phyloP scores from a whole-genome alignment of 1,140 invertebrate species.

The Anthonomus grandis region DNA sequence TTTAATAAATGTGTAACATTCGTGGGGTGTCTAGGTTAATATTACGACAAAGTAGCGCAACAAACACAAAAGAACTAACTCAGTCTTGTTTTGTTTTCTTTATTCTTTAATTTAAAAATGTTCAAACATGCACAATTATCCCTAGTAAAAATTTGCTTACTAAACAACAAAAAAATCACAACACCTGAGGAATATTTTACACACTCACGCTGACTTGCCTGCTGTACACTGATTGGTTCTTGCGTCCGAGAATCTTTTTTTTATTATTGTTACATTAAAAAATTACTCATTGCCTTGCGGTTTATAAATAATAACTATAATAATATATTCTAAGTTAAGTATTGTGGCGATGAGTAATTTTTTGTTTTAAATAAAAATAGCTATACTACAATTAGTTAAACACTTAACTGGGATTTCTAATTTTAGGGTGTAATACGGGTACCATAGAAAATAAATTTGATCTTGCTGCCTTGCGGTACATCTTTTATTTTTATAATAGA shows the following conservation, averaged over 20 bases:
- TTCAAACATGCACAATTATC: slow-evolving; percentile 29
- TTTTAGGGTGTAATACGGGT: slow-evolving; percentile 27
- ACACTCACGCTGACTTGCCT: slow-evolving; percentile 33
- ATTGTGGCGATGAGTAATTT: slow-evolving; percentile 20
- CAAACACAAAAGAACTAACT: slow-evolving; percentile 26
- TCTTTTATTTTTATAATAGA: too few species aligned
- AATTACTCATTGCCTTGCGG: neutral
- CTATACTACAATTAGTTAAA: slow-evolving; percentile 19
- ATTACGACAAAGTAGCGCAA: too few species aligned
- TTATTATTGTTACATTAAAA: neutral
- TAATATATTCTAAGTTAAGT: slow-evolving; percentile 9
- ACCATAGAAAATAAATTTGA: slow-evolving; percentile 1
- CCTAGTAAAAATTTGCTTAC: slow-evolving; percentile 12
- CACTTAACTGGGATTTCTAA: slow-evolving; percentile 7
- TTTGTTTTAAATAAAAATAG: too few species aligned
- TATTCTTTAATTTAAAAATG: slow-evolving; percentile 20
- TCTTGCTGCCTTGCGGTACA: slow-evolving; percentile 11
- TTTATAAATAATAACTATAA: neutral
- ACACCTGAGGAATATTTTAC: slow-evolving; percentile 27
- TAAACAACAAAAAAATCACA: slow-evolving; percentile 23
- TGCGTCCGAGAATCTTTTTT: neutral
- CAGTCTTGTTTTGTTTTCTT: slow-evolving; percentile 36
- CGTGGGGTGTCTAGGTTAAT: too few species aligned
- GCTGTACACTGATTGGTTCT: slow-evolving; percentile 21
- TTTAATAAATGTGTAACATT: too few species aligned